A percentile compares a stretch with the other conserved stretches of the same genome.
Conservation (phyloP, 2,888 invertebrate species). For the Oscheius sp. region DNA sequence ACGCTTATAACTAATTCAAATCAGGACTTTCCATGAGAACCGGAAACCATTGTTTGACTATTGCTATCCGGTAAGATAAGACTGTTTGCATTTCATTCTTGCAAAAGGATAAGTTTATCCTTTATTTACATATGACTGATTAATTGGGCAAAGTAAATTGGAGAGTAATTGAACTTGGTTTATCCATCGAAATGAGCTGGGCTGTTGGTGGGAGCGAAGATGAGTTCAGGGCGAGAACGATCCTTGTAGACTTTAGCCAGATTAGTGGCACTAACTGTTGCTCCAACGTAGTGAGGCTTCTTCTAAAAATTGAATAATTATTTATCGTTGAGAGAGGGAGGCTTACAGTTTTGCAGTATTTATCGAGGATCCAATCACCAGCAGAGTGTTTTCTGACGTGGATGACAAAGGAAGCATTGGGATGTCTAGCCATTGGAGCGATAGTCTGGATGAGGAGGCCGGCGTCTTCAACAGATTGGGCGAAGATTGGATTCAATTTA, state of each 20-base stretch:
- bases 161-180: not conserved
- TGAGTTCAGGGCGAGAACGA: not conserved
- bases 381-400: constrained; percentile 21
- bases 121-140: constrained; percentile 8
- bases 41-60: too few species aligned
- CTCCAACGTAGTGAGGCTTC: constrained; percentile 12
- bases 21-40: too few species aligned
- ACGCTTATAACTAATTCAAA: too few species aligned
- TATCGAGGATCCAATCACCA: constrained; percentile 24
- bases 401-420: constrained; percentile 14
- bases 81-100: too few species aligned
- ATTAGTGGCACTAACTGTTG: not conserved
- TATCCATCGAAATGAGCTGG: constrained; percentile 31
- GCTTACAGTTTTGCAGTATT: constrained; percentile 5
- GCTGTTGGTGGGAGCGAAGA: constrained; percentile 29
- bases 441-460: constrained; percentile 20
- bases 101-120: too few species aligned
- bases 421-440: not conserved
- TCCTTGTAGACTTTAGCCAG: constrained; percentile 8
- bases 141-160: not conserved
- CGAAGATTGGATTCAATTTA: constrained; percentile 28
- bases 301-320: constrained; percentile 6
- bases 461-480: not conserved
- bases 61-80: too few species aligned
- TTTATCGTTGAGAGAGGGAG: not conserved